Base-by-base conservation (phyloP, 2,113 vertebrate genomes). In the Symphodus melops region DNA sequence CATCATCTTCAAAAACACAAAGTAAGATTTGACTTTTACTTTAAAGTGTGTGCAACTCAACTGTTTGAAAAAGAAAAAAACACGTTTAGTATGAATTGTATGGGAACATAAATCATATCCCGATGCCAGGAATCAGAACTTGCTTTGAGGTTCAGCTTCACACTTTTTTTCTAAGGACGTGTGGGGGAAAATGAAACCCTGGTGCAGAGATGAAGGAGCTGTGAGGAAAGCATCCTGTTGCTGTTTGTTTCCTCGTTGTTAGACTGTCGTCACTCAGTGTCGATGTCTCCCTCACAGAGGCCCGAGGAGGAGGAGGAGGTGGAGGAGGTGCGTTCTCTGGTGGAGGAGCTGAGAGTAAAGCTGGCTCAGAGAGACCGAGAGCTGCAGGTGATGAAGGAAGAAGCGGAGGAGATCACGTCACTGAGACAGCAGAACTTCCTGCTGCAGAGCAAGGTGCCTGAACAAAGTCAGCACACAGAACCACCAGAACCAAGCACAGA, bases 381-480 rank as follows among this genome's bases (percentile, higher is more conserved):
- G 39, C 82, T 92, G 51, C 92, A 95, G 66, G 17, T 94, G 63
- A 95, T 94, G 90, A 79, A 73, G 55, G 84, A 93, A 17, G 92
- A 92, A 65, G 90, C 92, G 41, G 94, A 92, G 64, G 94, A 97
- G 70, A 86, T 97, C 66, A 88, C 85, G 67, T 82, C 9, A 2
- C 79, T 98, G 46, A 94, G 93, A 79, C 95, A 97, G 84, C 94
- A 98, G 64, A 99, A 96, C 75, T 97, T 92, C 55, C 68, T 96
- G 16, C 95, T 99, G 80, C 96, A 96, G 72, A 93, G 95, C 86
- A 97, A 98, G 95, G 98, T 91, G 42, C 28, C 59, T 3, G 54
- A 13, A 54, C 37, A 48, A 65, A 56, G 3, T 17, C n/a, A 3
- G 33, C 0, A 19, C 58, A 14, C 56, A 41, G 25, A 25, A 25